phyloP scores from a whole-genome alignment of 2,797 vertebrate species.

The Gymnocypris eckloni region DNA sequence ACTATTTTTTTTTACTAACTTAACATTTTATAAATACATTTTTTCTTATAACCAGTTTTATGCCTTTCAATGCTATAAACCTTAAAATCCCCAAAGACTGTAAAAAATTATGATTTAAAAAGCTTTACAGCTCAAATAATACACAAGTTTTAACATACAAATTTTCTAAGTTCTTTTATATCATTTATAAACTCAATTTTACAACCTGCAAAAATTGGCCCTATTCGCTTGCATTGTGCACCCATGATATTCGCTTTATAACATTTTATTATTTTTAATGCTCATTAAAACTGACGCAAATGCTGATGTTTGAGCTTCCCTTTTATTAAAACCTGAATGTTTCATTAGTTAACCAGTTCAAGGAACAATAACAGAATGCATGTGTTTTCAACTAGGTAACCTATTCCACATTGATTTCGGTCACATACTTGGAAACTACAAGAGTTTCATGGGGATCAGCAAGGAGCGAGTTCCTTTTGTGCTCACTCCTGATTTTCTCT shows the following conservation, averaged over 20 bases:
- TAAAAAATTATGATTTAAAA: no score
- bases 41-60: not conserved
- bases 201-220: not conserved
- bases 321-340: not conserved
- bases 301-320: not conserved
- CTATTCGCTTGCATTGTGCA: not conserved
- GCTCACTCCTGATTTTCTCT: constrained; percentile 97
- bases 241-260: not conserved
- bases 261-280: not conserved
- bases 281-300: not conserved
- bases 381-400: constrained; percentile 81
- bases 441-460: constrained; percentile 98
- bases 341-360: not conserved
- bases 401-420: constrained; percentile 99
- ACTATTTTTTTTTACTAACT: no score
- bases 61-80: no score
- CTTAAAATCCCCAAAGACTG: no score
- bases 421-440: constrained; percentile 99
- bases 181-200: not conserved
- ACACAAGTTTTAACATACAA: not conserved
- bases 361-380: not conserved
- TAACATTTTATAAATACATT: no score
- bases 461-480: constrained; percentile 99
- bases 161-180: not conserved
- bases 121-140: not conserved